Evolutionary conservation across 2,888 invertebrate species (phyloP).

Genomic region (Eupelmus urozonus): DNA sequence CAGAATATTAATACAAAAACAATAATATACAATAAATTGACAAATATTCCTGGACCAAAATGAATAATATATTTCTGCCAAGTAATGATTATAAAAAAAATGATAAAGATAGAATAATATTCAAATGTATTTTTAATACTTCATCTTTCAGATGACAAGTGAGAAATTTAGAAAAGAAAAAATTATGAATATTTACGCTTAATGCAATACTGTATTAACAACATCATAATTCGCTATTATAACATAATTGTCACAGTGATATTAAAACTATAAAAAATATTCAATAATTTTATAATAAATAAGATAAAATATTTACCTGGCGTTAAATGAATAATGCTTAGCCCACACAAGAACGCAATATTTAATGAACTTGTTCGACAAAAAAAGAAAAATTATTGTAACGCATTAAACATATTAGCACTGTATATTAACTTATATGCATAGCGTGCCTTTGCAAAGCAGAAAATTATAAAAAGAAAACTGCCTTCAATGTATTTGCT

Average conservation of each 20-base stretch:
- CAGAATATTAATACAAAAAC: conserved; percentile 42
- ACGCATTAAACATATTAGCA: conserved; percentile 35
- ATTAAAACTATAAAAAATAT: conserved; percentile 37
- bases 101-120: conserved; percentile 64
- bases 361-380: conserved; percentile 40
- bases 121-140: conserved; percentile 72
- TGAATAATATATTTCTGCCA: conserved; percentile 62
- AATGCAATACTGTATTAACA: conserved; percentile 34
- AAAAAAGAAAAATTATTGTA: conserved; percentile 26
- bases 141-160: conserved; percentile 44
- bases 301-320: conserved; percentile 15
- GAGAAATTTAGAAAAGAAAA: conserved; percentile 26
- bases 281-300: conserved; percentile 23
- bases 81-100: conserved; percentile 59
- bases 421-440: conserved; percentile 47
- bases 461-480: conserved; percentile 55
- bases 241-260: conserved; percentile 13
- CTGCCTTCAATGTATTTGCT: conserved; percentile 61
- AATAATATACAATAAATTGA: conserved; percentile 57
- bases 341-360: conserved; percentile 21
- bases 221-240: conserved; percentile 23
- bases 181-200: conserved; percentile 23
- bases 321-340: conserved; percentile 19
- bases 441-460: conserved; percentile 64
- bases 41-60: conserved; percentile 63